These are phyloP conservation scores for Lacerta viridis DNA, from an alignment of 2,797 vertebrate species.

Conservation along the genomic window DNA sequence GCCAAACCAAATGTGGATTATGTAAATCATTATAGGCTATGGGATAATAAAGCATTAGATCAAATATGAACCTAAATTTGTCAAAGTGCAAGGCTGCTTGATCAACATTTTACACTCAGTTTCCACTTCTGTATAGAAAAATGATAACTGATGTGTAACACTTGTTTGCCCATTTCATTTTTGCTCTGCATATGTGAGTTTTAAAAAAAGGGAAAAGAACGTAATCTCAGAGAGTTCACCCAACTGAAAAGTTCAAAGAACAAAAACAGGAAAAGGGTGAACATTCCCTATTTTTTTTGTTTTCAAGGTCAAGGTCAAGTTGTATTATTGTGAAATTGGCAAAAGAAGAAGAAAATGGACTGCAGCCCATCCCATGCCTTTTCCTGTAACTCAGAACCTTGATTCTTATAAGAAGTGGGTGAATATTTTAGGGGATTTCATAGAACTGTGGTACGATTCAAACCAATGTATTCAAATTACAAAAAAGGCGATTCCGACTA, in stretches of 20 bases:
- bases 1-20: neutral
- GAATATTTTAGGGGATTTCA: neutral
- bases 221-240: conserved; percentile 1
- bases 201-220: conserved; percentile 4
- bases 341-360: neutral
- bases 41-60: neutral
- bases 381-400: neutral
- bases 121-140: conserved; percentile 54
- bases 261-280: conserved; percentile 13
- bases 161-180: conserved; percentile 62
- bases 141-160: conserved; percentile 10
- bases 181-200: conserved; percentile 28
- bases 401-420: neutral
- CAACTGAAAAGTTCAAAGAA: neutral
- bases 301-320: neutral
- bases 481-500: too few relatives aligned
- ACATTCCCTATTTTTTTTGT: neutral
- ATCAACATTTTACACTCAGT: conserved; percentile 22
- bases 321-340: neutral
- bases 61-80: neutral
- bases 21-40: neutral
- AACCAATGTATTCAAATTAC: too few relatives aligned
- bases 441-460: neutral
- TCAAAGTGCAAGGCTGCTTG: neutral
- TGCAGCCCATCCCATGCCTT: too few relatives aligned